A percentile compares a stretch with the other conserved stretches of the same genome.
These are phyloP conservation scores for Neuroterus valhalla DNA, from an alignment of 1,140 invertebrate species.

Conservation along the genomic window DNA sequence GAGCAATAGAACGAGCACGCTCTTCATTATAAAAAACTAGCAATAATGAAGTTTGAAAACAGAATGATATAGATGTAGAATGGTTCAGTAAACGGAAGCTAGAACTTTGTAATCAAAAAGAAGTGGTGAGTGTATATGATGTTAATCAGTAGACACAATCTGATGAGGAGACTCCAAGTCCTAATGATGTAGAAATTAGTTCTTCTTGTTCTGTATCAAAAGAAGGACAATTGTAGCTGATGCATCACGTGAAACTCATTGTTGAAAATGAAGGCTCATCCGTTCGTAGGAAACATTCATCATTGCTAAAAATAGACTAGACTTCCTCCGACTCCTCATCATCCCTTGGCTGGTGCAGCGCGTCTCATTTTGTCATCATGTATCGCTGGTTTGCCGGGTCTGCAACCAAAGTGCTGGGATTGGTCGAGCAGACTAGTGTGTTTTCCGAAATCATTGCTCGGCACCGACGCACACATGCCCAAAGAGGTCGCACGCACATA, in stretches of 20 bases:
- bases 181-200: no score
- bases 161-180: no score
- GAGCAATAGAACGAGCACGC: no score
- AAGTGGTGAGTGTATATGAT: no score
- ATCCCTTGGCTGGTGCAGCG: slow-evolving; percentile 40
- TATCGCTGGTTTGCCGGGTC: slow-evolving; percentile 51
- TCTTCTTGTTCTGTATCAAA: neutral
- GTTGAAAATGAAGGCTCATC: slow-evolving; percentile 60
- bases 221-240: neutral
- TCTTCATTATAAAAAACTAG: no score
- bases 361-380: slow-evolving; percentile 62
- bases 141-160: no score
- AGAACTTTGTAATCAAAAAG: no score
- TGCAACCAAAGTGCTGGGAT: slow-evolving; percentile 52
- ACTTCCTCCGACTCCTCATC: neutral
- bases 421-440: slow-evolving; percentile 48
- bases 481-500: slow-evolving; percentile 5
- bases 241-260: neutral
- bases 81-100: no score
- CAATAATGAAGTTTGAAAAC: no score
- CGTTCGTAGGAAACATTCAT: slow-evolving; percentile 64
- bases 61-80: no score
- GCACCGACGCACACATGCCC: slow-evolving; percentile 41
- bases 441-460: slow-evolving; percentile 66
- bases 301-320: slow-evolving; percentile 51